Conservation (phyloP, 2,113 vertebrate species). For the Lagenorhynchus albirostris region DNA sequence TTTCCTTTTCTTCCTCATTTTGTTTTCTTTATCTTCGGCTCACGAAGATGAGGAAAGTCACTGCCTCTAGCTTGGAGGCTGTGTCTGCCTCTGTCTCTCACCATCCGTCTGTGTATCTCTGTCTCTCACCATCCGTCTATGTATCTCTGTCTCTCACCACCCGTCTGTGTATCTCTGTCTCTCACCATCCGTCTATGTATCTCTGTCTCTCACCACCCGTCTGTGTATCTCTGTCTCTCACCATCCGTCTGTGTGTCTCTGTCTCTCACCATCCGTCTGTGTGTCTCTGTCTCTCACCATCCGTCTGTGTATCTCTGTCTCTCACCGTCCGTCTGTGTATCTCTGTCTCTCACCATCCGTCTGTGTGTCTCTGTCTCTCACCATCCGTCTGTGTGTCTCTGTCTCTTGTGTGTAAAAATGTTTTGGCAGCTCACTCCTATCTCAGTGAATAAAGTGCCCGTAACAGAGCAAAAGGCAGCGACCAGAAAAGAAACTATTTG, state of each 20-base stretch:
- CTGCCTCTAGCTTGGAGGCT: constrained; percentile 28
- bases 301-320: constrained; percentile 58
- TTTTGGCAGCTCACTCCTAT: constrained; percentile 64
- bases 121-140: constrained; percentile 68
- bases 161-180: constrained; percentile 58
- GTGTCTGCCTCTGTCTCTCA: constrained; percentile 57
- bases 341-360: constrained; percentile 66
- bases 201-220: constrained; percentile 66
- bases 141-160: constrained; percentile 51
- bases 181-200: constrained; percentile 68
- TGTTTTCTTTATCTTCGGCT: constrained; percentile 56
- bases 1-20: not conserved
- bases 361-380: constrained; percentile 55
- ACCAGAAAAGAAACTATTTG: constrained; percentile 40
- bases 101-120: constrained; percentile 64
- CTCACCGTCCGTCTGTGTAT: constrained; percentile 68
- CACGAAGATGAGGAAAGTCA: not conserved
- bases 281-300: constrained; percentile 57
- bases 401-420: constrained; percentile 60
- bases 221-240: constrained; percentile 55
- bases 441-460: constrained; percentile 58
- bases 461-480: constrained; percentile 15
- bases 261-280: no score
- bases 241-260: constrained; percentile 64
- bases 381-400: constrained; percentile 63